Conservation (phyloP, 2,888 invertebrate species). For the Phortica magna region DNA sequence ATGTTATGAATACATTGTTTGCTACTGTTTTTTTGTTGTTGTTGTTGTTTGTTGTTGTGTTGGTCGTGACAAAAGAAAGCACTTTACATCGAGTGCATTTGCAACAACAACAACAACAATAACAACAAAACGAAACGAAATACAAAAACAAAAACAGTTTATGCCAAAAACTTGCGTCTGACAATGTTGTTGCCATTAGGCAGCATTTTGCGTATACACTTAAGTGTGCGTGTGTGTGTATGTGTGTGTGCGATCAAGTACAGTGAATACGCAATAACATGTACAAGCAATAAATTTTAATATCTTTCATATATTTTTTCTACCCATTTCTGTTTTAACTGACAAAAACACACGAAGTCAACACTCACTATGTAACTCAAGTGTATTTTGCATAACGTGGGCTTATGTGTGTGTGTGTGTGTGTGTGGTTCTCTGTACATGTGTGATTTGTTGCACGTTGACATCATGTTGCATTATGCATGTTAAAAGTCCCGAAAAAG, state of each 20-base stretch:
- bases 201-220: background rate
- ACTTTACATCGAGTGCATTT: background rate
- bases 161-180: conserved; percentile 1
- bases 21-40: background rate
- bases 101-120: background rate
- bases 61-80: background rate
- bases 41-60: background rate
- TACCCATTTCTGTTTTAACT: no score
- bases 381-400: no score
- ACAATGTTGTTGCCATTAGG: conserved; percentile 9
- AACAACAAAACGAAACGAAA: background rate
- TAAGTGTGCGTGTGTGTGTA: background rate
- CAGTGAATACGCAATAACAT: no score
- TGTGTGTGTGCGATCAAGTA: background rate
- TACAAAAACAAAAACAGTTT: background rate
- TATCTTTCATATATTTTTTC: no score
- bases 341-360: no score
- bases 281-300: no score
- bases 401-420: background rate
- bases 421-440: background rate
- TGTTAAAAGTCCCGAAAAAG: background rate
- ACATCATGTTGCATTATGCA: background rate
- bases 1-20: conserved; percentile 1
- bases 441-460: background rate
- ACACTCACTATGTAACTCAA: no score